These are phyloP conservation scores for Maconellicoccus hirsutus DNA, from an alignment of 1,140 invertebrate genomes.

Conservation along the genomic window DNA sequence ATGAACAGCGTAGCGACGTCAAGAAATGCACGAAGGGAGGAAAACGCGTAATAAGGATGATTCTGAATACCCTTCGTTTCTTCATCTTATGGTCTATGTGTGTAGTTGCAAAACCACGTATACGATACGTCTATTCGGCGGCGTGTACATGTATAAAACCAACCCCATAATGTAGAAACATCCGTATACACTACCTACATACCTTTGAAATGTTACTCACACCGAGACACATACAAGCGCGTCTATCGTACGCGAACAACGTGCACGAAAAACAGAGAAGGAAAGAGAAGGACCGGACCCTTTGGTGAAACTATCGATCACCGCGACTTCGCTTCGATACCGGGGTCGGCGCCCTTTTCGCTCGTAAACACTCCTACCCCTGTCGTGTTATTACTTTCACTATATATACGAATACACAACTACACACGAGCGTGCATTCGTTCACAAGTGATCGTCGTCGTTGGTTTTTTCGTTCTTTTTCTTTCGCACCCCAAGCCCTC, in stretches of 20 bases:
- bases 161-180: too few relatives aligned
- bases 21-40: constrained; percentile 3
- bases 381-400: background rate
- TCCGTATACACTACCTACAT: too few relatives aligned
- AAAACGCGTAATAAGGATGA: constrained; percentile 11
- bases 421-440: too few relatives aligned
- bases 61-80: too few relatives aligned
- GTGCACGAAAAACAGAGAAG: background rate
- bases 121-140: background rate
- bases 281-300: background rate
- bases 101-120: too few relatives aligned
- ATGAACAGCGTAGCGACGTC: background rate
- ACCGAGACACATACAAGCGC: too few relatives aligned
- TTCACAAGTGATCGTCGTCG: too few relatives aligned
- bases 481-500: too few relatives aligned
- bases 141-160: too few relatives aligned
- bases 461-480: too few relatives aligned
- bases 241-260: background rate
- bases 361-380: constrained; percentile 1
- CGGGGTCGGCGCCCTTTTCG: constrained; percentile 16
- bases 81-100: too few relatives aligned
- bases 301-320: constrained; percentile 13
- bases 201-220: too few relatives aligned
- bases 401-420: background rate
- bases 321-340: background rate